Evolutionary conservation across 2,113 vertebrate genomes (phyloP).

Genomic region (Telmatochromis sp.): DNA sequence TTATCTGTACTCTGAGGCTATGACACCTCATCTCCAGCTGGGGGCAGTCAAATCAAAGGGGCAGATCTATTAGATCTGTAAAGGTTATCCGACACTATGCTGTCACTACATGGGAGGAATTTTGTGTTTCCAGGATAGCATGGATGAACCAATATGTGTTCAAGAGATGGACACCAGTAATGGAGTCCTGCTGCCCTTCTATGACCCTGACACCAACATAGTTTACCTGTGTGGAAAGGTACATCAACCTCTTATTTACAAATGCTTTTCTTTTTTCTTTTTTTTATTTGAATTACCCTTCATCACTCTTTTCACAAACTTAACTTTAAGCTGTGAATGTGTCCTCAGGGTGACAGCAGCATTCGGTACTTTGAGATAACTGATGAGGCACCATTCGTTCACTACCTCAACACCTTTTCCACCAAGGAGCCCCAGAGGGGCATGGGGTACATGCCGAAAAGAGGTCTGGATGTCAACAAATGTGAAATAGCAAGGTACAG

Average conservation of each 20-base stretch:
- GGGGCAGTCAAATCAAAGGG: background rate
- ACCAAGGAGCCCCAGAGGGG: slow-evolving; percentile 98
- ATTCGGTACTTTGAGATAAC: slow-evolving; percentile 99
- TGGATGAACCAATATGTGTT: slow-evolving; percentile 92
- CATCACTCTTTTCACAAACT: background rate
- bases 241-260: background rate
- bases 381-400: slow-evolving; percentile 91
- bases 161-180: slow-evolving; percentile 98
- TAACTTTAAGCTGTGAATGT: background rate
- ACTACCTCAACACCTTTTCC: slow-evolving; percentile 98
- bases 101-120: background rate
- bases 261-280: background rate
- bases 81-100: background rate
- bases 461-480: slow-evolving; percentile 96
- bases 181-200: slow-evolving; percentile 91
- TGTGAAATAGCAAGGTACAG: slow-evolving; percentile 96
- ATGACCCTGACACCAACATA: slow-evolving; percentile 90
- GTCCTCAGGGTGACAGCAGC: slow-evolving; percentile 91
- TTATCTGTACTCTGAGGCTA: background rate
- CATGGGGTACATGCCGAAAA: slow-evolving; percentile 98
- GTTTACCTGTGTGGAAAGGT: slow-evolving; percentile 98
- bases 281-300: background rate
- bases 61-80: background rate
- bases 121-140: slow-evolving; percentile 78
- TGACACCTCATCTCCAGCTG: slow-evolving; percentile 2